These are phyloP conservation scores for Machimus atricapillus DNA, from an alignment of 2,888 invertebrate genomes.

Conservation along the genomic window DNA sequence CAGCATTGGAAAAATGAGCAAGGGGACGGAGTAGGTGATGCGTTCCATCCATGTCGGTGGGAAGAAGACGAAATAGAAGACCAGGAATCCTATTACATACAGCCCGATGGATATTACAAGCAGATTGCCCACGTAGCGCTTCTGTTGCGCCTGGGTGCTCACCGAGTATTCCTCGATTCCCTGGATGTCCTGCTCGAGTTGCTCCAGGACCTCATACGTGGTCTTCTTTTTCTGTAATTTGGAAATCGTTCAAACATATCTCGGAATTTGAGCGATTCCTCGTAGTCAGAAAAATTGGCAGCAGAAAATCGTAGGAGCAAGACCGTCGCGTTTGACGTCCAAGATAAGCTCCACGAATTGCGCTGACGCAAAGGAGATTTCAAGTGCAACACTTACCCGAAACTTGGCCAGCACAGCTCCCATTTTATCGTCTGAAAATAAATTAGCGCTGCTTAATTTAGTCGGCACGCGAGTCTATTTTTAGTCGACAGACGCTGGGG, in stretches of 20 bases:
- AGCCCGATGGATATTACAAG: conserved; percentile 73
- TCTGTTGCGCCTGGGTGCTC: conserved; percentile 81
- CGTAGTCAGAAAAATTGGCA: background rate
- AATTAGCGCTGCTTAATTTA: conserved; percentile 15
- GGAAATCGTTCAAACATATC: background rate
- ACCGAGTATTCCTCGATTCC: conserved; percentile 81
- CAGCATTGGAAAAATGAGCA: conserved; percentile 83
- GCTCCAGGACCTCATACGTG: conserved; percentile 68
- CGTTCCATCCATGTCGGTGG: conserved; percentile 77
- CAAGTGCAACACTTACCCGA: conserved; percentile 66
- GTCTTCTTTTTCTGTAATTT: conserved; percentile 64
- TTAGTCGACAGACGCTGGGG: background rate
- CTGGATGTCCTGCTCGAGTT: conserved; percentile 80
- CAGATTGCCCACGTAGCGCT: conserved; percentile 81
- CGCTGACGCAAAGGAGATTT: background rate
- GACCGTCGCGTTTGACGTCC: background rate
- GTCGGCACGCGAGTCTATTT: conserved; percentile 18
- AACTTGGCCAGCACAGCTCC: conserved; percentile 73
- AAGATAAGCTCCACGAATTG: background rate
- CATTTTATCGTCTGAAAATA: conserved; percentile 60
- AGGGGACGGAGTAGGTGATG: conserved; percentile 77
- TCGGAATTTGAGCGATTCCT: background rate
- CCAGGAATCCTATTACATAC: conserved; percentile 73
- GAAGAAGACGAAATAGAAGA: conserved; percentile 83
- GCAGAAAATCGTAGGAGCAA: background rate